Percentiles rank a stretch among this genome's conserved stretches.
These are phyloP conservation scores for Mongoloraphidia duomilia DNA, from an alignment of 2,888 invertebrate genomes.

Conservation along the genomic window DNA sequence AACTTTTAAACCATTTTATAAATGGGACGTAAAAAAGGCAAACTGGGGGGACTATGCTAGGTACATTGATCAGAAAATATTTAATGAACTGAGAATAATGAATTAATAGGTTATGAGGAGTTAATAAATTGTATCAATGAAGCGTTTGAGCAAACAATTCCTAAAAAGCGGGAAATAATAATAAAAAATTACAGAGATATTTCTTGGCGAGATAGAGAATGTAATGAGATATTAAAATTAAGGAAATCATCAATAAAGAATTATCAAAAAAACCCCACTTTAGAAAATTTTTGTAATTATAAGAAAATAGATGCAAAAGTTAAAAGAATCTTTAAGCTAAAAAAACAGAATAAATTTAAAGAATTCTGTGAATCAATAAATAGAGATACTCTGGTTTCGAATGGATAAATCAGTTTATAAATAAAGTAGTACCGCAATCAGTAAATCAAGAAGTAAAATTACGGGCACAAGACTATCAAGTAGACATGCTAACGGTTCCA, in stretches of 20 bases:
- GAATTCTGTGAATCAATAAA: not conserved
- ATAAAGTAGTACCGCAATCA: not conserved
- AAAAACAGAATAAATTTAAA: not conserved
- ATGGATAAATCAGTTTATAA: too few species aligned
- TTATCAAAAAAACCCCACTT: not conserved
- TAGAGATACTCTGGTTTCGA: not conserved
- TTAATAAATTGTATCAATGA: too few species aligned
- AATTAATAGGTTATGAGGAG: too few species aligned
- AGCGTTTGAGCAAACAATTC: too few species aligned
- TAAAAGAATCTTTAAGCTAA: not conserved
- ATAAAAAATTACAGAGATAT: too few species aligned
- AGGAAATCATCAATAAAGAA: not conserved
- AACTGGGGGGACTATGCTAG: too few species aligned
- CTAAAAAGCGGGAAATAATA: too few species aligned
- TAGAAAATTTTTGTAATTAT: not conserved
- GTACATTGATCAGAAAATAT: too few species aligned
- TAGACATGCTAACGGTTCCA: not conserved
- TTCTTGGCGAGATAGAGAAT: too few species aligned
- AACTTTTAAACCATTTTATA: too few species aligned
- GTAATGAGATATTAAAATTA: not conserved
- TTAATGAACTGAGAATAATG: too few species aligned
- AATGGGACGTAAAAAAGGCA: too few species aligned
- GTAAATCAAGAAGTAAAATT: not conserved
- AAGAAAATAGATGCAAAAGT: not conserved
- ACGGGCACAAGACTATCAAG: not conserved